A percentile compares a stretch with the other conserved stretches of the same genome.
Conservation (phyloP, 2,113 vertebrate species). For the Podarcis muralis region DNA sequence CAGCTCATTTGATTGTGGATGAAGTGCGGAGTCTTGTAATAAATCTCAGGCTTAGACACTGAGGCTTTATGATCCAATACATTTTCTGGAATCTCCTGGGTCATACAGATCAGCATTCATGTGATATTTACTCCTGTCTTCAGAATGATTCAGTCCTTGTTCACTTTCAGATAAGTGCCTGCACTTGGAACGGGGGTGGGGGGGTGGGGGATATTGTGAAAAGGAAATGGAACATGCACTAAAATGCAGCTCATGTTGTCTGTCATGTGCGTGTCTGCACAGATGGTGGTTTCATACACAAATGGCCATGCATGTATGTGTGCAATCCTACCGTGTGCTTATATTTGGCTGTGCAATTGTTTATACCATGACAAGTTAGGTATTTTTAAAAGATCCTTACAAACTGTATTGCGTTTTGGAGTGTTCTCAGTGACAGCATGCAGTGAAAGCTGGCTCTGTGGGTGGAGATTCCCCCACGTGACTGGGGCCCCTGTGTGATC, state of each 20-base stretch:
- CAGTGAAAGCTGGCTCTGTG: too few species aligned
- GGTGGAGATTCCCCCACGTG: too few species aligned
- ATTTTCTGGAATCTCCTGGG: constrained; percentile 14
- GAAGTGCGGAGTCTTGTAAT: constrained; percentile 1
- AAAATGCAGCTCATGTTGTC: background rate
- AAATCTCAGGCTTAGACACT: constrained; percentile 18
- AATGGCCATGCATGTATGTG: background rate
- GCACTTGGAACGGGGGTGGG: background rate
- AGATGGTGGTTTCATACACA: background rate
- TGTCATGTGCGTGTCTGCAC: background rate
- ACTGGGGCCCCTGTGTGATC: background rate
- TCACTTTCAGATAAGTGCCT: background rate
- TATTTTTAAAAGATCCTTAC: background rate
- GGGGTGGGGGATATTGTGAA: background rate
- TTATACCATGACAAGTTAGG: background rate
- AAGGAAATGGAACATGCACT: background rate
- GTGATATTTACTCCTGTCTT: background rate
- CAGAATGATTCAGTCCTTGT: constrained; percentile 7
- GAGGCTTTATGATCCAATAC: background rate
- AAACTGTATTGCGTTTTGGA: background rate
- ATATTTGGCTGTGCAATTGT: background rate
- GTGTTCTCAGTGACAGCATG: background rate
- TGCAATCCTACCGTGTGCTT: too few species aligned
- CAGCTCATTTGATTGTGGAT: constrained; percentile 38
- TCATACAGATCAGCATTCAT: background rate